phyloP scores from a whole-genome alignment of 2,888 invertebrate genomes.

The Papilio elwesi region DNA sequence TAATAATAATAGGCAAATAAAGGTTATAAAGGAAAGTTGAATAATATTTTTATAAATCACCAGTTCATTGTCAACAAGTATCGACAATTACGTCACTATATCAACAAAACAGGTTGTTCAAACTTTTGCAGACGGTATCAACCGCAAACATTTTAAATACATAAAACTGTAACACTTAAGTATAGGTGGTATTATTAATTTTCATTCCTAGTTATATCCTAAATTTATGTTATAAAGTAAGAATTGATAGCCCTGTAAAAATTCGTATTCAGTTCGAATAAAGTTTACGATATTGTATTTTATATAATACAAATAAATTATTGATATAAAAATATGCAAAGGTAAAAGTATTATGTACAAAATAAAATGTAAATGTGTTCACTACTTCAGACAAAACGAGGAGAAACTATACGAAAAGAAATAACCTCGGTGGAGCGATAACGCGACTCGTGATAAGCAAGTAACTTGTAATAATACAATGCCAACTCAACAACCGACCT shows the following conservation, averaged over 20 bases:
- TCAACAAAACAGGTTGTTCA: conserved; percentile 14
- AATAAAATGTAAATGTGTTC: neutral
- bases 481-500: conserved; percentile 81
- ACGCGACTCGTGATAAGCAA: conserved; percentile 56
- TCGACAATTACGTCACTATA: conserved; percentile 3
- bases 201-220: neutral
- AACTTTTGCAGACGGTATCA: neutral
- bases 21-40: neutral
- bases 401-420: conserved; percentile 72
- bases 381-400: conserved; percentile 57
- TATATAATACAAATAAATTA: neutral
- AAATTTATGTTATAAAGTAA: neutral
- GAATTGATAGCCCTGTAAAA: no score
- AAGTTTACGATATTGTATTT: neutral
- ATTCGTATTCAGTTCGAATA: no score
- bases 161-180: neutral
- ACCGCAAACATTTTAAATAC: neutral
- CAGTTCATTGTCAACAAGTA: conserved; percentile 33
- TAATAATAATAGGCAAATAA: neutral
- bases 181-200: neutral
- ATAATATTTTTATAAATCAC: neutral
- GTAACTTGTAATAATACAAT: conserved; percentile 72
- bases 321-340: neutral
- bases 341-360: neutral
- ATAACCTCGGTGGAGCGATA: conserved; percentile 69